Percentiles rank a stretch among this genome's conserved stretches.
Evolutionary conservation across 2,888 invertebrate genomes (phyloP).

Genomic region (Plebejus melissa): DNA sequence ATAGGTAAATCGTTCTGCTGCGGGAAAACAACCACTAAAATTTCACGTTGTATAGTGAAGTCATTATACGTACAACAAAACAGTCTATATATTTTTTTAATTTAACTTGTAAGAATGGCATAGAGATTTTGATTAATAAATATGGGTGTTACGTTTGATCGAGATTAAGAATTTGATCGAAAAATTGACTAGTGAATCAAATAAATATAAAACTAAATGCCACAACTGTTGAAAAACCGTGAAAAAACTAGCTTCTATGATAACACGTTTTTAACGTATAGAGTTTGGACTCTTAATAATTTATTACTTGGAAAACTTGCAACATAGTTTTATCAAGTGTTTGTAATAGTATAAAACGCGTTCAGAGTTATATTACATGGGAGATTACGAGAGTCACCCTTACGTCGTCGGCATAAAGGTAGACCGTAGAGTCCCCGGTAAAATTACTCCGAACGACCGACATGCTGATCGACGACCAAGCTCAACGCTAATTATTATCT

Average conservation of each 20-base stretch:
- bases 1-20: no score
- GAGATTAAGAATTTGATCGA: neutral
- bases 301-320: neutral
- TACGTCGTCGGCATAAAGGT: no score
- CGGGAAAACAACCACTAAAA: no score
- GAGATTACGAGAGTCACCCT: neutral
- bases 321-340: neutral
- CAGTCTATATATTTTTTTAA: neutral
- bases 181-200: conserved; percentile 11
- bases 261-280: neutral
- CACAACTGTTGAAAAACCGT: neutral
- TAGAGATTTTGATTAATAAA: neutral
- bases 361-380: neutral
- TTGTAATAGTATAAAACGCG: neutral
- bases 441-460: neutral
- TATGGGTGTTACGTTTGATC: neutral
- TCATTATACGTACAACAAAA: neutral
- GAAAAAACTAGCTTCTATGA: neutral
- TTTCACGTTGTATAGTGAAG: no score
- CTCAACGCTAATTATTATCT: conserved; percentile 16
- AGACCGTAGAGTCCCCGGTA: neutral
- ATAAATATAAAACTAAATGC: neutral
- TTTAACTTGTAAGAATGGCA: neutral
- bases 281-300: neutral
- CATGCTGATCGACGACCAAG: neutral